Evolutionary conservation across 2,113 vertebrate species (phyloP).

Genomic region (Peromyscus maniculatus): DNA sequence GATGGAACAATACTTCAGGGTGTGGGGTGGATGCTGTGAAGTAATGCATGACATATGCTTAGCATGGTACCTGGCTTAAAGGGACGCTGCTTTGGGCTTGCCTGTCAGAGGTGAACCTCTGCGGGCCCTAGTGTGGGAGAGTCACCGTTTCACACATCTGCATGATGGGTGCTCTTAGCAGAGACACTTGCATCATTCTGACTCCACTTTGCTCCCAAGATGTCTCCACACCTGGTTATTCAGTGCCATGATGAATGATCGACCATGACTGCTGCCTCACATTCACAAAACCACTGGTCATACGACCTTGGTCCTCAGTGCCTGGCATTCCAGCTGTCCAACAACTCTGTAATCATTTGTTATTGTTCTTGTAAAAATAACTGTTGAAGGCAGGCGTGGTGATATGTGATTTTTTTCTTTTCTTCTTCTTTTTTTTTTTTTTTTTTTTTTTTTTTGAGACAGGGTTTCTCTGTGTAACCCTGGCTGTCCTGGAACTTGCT

Average conservation of each 20-base stretch:
- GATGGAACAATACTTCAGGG: background rate
- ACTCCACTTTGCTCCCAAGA: background rate
- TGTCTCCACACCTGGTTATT: background rate
- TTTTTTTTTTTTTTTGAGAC: background rate
- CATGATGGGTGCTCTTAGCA: background rate
- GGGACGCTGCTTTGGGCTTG: background rate
- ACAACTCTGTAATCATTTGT: background rate
- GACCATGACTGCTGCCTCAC: background rate
- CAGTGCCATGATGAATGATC: background rate
- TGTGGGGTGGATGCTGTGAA: background rate
- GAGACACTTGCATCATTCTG: background rate
- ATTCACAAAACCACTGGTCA: background rate
- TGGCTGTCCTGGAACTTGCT: background rate
- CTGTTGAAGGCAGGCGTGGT: background rate
- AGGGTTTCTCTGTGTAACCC: background rate
- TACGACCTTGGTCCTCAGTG: background rate
- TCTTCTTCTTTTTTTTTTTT: background rate
- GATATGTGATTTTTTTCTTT: background rate
- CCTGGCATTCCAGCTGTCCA: background rate
- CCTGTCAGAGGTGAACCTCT: background rate
- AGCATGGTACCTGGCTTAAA: background rate
- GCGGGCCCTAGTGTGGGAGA: background rate
- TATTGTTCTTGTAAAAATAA: background rate
- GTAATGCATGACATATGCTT: background rate
- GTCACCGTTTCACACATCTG: background rate